A percentile compares a stretch with the other conserved stretches of the same genome.
Evolutionary conservation across 2,797 vertebrate genomes (phyloP).

Genomic region (Pachyuromys duprasi): DNA sequence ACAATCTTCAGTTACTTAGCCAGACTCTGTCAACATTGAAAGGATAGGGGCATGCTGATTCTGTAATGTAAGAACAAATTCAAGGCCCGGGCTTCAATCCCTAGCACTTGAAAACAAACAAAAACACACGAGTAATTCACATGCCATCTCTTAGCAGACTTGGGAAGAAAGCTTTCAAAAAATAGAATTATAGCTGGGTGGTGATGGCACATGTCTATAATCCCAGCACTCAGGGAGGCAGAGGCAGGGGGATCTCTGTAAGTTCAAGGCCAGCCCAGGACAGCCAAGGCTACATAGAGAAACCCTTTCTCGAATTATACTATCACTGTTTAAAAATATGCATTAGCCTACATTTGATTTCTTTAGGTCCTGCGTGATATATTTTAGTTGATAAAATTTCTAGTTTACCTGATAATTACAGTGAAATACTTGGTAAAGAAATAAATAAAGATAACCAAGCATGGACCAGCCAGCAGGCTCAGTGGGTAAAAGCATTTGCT

Average conservation of each 20-base stretch:
- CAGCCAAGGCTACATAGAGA: too few relatives aligned
- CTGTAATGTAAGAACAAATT: not conserved
- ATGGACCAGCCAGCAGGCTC: not conserved
- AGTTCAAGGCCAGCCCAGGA: too few relatives aligned
- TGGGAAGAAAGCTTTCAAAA: slow-evolving; percentile 28
- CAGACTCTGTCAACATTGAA: not conserved
- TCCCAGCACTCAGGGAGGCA: too few relatives aligned
- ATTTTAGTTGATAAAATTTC: not conserved
- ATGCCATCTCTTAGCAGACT: not conserved
- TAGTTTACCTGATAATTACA: not conserved
- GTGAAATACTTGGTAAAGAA: not conserved
- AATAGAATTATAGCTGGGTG: not conserved
- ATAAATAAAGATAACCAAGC: not conserved
- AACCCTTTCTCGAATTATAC: not conserved
- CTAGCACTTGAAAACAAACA: not conserved
- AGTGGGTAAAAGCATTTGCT: not conserved
- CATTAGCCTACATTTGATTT: not conserved
- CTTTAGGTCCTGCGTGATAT: not conserved
- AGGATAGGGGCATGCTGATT: not conserved
- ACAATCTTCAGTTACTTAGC: not conserved
- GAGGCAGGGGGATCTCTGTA: too few relatives aligned
- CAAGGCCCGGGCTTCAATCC: not conserved
- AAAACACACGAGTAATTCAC: not conserved
- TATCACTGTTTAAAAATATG: not conserved
- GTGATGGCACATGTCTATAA: too few relatives aligned